Evolutionary conservation across 2,113 vertebrate species (phyloP).

Genomic region (Melanostigma gelatinosum): DNA sequence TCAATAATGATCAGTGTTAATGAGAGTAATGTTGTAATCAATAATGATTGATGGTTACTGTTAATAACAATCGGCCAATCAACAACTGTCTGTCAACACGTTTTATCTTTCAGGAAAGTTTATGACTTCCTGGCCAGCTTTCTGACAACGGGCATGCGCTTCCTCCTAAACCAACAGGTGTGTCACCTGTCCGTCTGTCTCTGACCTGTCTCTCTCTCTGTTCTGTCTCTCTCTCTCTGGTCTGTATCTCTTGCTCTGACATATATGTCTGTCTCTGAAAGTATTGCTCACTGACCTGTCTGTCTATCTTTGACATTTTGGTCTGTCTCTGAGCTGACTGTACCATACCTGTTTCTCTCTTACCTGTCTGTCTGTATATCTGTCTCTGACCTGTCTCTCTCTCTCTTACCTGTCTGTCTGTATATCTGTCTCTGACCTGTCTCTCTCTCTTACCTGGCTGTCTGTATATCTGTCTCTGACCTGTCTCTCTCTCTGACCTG

Average conservation of each 20-base stretch:
- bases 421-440: background rate
- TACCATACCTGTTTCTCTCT: background rate
- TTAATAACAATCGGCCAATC: background rate
- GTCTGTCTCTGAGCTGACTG: background rate
- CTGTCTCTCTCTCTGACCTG: background rate
- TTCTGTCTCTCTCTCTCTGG: no score
- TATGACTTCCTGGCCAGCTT: slow-evolving; percentile 89
- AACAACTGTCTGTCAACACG: background rate
- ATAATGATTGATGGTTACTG: background rate
- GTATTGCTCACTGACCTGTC: background rate
- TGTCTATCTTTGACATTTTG: background rate
- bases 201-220: background rate
- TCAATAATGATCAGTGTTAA: no score
- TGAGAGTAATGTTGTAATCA: background rate
- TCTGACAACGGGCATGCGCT: slow-evolving; percentile 90
- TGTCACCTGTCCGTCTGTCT: background rate
- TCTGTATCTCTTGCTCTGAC: no score
- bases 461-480: background rate
- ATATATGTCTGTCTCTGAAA: background rate
- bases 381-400: background rate
- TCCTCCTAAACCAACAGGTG: slow-evolving; percentile 92
- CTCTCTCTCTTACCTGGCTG: background rate
- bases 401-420: background rate
- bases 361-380: background rate
- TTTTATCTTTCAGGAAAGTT: slow-evolving; percentile 83